Conservation (phyloP, 53 echinoderm and acorn worm species). For the Glandiceps talaboti region DNA sequence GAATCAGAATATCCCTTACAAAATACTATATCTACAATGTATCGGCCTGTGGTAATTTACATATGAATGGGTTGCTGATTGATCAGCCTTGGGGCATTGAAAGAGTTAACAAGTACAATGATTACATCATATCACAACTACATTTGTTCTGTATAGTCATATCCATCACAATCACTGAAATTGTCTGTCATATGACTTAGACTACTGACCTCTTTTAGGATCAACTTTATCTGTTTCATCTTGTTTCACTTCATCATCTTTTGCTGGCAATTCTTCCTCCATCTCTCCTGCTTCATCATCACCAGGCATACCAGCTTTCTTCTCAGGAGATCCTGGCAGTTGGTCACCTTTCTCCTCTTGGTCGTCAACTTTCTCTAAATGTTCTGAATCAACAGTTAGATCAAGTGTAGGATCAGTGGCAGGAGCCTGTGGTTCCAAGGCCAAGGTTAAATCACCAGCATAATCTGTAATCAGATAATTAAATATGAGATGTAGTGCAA, state of each 20-base stretch:
- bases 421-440: conserved; percentile 71
- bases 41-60: no score
- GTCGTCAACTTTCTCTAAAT: neutral
- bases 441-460: conserved; percentile 86
- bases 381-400: conserved; percentile 44
- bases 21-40: no score
- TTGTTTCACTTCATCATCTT: neutral
- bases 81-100: no score
- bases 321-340: neutral
- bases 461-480: no score
- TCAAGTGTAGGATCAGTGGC: conserved; percentile 59
- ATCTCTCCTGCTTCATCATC: neutral
- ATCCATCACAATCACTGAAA: no score
- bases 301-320: neutral
- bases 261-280: neutral
- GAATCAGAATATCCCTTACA: no score
- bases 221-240: neutral
- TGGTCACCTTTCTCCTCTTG: neutral
- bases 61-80: no score
- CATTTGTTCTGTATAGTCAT: no score
- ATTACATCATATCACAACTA: no score
- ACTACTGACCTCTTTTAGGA: neutral
- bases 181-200: no score
- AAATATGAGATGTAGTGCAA: no score
- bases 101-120: no score